These are phyloP conservation scores for Zonitis immaculata DNA, from an alignment of 2,888 invertebrate species.

Conservation along the genomic window DNA sequence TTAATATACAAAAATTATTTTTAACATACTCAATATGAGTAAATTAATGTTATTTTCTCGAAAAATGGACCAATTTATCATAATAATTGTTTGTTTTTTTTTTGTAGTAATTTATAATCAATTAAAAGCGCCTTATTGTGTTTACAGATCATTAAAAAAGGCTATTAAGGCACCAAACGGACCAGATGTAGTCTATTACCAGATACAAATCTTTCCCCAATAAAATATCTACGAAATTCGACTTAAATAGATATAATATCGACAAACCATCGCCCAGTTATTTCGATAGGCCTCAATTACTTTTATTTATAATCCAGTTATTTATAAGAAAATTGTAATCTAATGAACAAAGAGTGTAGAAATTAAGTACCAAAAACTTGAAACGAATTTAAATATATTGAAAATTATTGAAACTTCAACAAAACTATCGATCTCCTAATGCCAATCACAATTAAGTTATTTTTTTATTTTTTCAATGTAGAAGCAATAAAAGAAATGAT, in stretches of 20 bases:
- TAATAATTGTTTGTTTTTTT: neutral
- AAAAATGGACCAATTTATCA: too few relatives aligned
- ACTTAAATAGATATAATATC: neutral
- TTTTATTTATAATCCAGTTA: too few relatives aligned
- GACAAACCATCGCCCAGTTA: neutral
- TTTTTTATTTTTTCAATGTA: neutral
- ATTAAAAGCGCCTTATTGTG: neutral
- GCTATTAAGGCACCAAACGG: neutral
- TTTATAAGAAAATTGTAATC: too few relatives aligned
- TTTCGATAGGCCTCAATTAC: neutral
- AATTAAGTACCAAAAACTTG: too few relatives aligned
- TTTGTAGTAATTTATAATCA: neutral
- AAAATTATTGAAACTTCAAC: too few relatives aligned
- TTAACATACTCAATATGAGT: too few relatives aligned
- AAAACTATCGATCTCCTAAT: too few relatives aligned
- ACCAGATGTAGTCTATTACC: neutral
- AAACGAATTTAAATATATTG: too few relatives aligned
- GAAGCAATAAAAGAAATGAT: neutral
- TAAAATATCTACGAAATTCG: too few relatives aligned
- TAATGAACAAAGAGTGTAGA: too few relatives aligned
- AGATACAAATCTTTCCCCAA: neutral
- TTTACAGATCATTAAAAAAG: conserved; percentile 3
- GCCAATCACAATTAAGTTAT: too few relatives aligned
- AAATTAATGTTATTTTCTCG: too few relatives aligned
- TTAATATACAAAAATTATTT: conserved; percentile 11